Conservation (phyloP, 2,113 vertebrate species). For the Paralichthys olivaceus region DNA sequence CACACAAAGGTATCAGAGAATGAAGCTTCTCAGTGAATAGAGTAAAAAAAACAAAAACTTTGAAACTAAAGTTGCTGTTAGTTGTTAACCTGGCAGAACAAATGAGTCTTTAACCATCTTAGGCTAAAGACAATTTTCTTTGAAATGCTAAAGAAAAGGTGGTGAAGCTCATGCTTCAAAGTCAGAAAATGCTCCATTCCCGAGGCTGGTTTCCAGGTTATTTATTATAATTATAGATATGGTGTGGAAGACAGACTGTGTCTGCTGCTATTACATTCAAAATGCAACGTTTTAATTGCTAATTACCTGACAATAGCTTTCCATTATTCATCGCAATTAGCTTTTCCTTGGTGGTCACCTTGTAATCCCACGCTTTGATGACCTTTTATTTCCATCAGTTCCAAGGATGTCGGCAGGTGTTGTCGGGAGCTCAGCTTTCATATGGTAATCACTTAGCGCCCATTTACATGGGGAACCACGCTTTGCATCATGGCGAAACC, state of each 20-base stretch:
- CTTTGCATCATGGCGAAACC: constrained; percentile 75
- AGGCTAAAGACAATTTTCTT: constrained; percentile 41
- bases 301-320: constrained; percentile 73
- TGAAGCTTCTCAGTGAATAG: neutral
- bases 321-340: constrained; percentile 79
- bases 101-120: constrained; percentile 23
- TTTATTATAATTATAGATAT: constrained; percentile 57
- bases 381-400: constrained; percentile 80
- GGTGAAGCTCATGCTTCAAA: constrained; percentile 54
- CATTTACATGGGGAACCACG: constrained; percentile 73
- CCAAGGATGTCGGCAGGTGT: constrained; percentile 83
- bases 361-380: constrained; percentile 80
- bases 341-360: constrained; percentile 80
- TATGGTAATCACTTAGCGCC: constrained; percentile 78
- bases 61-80: constrained; percentile 34
- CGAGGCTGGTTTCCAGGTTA: constrained; percentile 46
- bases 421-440: constrained; percentile 74
- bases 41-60: constrained; percentile 28
- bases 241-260: constrained; percentile 43
- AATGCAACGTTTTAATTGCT: constrained; percentile 75
- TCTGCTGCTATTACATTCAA: constrained; percentile 69
- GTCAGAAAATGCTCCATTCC: constrained; percentile 53
- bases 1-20: neutral
- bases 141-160: constrained; percentile 66
- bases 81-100: constrained; percentile 37